These are phyloP conservation scores for Lepidurus arcticus DNA, from an alignment of 1,140 invertebrate species.

Conservation along the genomic window DNA sequence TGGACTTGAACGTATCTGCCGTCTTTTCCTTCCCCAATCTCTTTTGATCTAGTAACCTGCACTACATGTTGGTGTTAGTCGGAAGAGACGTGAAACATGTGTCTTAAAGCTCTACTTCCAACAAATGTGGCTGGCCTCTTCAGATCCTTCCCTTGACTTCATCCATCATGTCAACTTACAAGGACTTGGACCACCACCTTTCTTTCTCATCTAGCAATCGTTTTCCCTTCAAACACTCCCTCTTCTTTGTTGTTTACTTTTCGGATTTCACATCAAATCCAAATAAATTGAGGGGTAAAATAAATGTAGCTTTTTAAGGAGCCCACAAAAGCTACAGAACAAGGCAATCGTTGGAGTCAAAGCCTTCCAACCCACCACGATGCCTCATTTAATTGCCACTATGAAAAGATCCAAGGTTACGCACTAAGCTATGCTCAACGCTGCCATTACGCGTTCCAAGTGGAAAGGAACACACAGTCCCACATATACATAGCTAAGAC, in stretches of 20 bases:
- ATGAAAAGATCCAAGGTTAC: conserved; percentile 2
- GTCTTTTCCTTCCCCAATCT: not conserved
- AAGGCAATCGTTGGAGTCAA: too few relatives aligned
- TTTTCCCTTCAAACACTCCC: not conserved
- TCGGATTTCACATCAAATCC: too few relatives aligned
- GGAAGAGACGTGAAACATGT: not conserved
- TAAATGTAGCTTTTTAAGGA: too few relatives aligned
- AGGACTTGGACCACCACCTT: not conserved
- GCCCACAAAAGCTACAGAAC: too few relatives aligned
- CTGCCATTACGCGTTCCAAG: conserved; percentile 1
- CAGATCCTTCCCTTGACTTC: not conserved
- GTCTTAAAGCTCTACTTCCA: not conserved
- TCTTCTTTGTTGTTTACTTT: not conserved
- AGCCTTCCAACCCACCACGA: not conserved
- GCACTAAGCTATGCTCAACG: not conserved
- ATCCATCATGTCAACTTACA: not conserved
- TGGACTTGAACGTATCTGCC: not conserved
- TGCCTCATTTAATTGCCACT: not conserved
- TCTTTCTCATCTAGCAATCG: not conserved
- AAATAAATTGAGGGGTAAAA: too few relatives aligned
- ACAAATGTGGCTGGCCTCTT: not conserved
- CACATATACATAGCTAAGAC: not conserved
- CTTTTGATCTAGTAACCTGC: too few relatives aligned
- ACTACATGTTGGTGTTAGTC: not conserved
- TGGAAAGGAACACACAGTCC: not conserved